phyloP scores from a whole-genome alignment of 92 coral and sea anemone species.

The Phenganax subtilis region DNA sequence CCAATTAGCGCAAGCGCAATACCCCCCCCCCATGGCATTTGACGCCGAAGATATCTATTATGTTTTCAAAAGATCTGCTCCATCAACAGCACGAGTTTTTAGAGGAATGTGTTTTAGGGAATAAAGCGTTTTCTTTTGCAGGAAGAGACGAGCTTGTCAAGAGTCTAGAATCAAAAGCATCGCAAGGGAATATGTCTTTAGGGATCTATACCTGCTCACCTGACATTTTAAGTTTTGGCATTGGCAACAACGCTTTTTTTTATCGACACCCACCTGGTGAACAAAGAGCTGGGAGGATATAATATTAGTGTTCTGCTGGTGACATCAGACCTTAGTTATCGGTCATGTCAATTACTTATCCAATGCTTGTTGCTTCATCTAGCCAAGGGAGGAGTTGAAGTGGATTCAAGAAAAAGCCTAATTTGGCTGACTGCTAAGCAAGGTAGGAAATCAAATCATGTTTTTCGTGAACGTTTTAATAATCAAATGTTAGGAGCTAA shows the following conservation, averaged over 20 bases:
- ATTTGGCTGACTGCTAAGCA: constrained; percentile 24
- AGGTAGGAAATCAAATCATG: neutral
- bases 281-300: constrained; percentile 21
- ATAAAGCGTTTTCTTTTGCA: constrained; percentile 19
- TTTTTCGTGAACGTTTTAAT: neutral
- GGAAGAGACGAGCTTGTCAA: constrained; percentile 20
- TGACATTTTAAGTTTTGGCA: neutral
- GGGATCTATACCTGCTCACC: constrained; percentile 19
- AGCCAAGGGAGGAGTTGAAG: constrained; percentile 1
- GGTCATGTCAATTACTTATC: constrained; percentile 13
- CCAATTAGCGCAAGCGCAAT: no score
- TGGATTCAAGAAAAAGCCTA: constrained; percentile 9
- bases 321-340: constrained; percentile 13
- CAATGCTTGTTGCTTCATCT: constrained; percentile 25
- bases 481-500: no score
- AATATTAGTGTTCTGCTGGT: constrained; percentile 22
- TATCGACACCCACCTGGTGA: constrained; percentile 25
- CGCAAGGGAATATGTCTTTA: neutral
- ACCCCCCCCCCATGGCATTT: no score
- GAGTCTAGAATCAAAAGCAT: constrained; percentile 3
- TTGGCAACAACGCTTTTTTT: constrained; percentile 17
- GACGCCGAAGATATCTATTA: neutral
- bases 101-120: constrained; percentile 28
- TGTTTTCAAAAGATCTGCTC: constrained; percentile 7
- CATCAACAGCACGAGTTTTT: constrained; percentile 14